Conservation (phyloP, 2,797 vertebrate species). For the Gymnothorax javanicus region DNA sequence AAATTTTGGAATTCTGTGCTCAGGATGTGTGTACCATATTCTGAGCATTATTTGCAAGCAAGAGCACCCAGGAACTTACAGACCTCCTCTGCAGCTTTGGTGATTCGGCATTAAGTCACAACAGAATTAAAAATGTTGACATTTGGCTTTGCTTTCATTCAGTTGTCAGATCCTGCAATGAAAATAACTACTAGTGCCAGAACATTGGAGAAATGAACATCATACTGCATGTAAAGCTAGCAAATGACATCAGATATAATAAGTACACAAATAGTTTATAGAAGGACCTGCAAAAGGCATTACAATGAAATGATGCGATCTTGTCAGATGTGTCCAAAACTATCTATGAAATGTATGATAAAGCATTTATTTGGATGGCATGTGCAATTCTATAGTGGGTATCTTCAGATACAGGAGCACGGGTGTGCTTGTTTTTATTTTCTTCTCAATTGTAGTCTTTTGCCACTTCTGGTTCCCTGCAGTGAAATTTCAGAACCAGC, state of each 20-base stretch:
- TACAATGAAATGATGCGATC: too few species aligned
- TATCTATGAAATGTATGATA: too few species aligned
- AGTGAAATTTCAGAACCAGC: background rate
- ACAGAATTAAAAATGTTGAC: background rate
- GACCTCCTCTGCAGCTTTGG: background rate
- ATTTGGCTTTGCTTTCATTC: background rate
- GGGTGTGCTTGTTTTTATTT: background rate
- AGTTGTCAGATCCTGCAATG: background rate
- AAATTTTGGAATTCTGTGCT: slow-evolving; percentile 84
- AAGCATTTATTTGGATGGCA: too few species aligned
- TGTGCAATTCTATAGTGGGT: too few species aligned
- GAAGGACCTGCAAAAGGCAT: background rate
- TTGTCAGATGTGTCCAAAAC: too few species aligned
- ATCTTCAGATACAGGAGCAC: too few species aligned
- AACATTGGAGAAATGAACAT: background rate
- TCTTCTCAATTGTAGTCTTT: background rate
- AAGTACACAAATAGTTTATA: background rate
- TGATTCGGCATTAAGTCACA: background rate
- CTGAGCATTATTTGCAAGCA: slow-evolving; percentile 44
- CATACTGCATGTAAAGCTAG: background rate
- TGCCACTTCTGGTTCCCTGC: background rate
- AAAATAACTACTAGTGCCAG: background rate
- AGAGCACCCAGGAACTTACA: background rate
- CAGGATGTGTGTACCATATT: slow-evolving; percentile 81
- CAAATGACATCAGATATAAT: background rate